Evolutionary conservation across 2,888 invertebrate species (phyloP).

Genomic region (Schizotus pectinicornis): DNA sequence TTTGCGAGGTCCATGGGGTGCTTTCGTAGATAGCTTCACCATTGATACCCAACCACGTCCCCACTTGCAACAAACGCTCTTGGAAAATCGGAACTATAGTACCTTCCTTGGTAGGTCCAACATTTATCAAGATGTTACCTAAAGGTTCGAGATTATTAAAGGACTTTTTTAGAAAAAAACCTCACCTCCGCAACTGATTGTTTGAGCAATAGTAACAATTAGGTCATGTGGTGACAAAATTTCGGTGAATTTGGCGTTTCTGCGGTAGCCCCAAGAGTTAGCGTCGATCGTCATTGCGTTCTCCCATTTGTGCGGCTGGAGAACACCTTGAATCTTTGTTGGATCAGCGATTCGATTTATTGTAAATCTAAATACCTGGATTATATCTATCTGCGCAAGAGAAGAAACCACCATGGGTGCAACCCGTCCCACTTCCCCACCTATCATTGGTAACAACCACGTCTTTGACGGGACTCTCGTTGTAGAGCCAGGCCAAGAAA

Average conservation of each 20-base stretch:
- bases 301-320: conserved; percentile 85
- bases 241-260: conserved; percentile 72
- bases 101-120: conserved; percentile 90
- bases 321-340: background rate
- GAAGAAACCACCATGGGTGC: conserved; percentile 88
- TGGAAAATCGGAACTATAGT: conserved; percentile 85
- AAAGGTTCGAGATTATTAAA: conserved; percentile 33
- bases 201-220: conserved; percentile 72
- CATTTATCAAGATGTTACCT: conserved; percentile 81
- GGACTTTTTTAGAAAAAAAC: conserved; percentile 23
- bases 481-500: conserved; percentile 91
- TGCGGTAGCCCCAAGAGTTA: conserved; percentile 84
- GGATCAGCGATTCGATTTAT: background rate
- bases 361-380: conserved; percentile 66
- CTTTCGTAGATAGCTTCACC: conserved; percentile 86
- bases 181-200: conserved; percentile 84
- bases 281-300: conserved; percentile 92
- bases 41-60: conserved; percentile 79
- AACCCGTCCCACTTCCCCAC: conserved; percentile 83
- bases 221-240: conserved; percentile 73
- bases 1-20: conserved; percentile 81
- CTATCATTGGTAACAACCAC: conserved; percentile 92
- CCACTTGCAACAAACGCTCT: conserved; percentile 80
- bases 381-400: conserved; percentile 86
- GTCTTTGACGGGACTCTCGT: conserved; percentile 87